Conservation (phyloP, 2,888 invertebrate species). For the Orchesellides sinensis region DNA sequence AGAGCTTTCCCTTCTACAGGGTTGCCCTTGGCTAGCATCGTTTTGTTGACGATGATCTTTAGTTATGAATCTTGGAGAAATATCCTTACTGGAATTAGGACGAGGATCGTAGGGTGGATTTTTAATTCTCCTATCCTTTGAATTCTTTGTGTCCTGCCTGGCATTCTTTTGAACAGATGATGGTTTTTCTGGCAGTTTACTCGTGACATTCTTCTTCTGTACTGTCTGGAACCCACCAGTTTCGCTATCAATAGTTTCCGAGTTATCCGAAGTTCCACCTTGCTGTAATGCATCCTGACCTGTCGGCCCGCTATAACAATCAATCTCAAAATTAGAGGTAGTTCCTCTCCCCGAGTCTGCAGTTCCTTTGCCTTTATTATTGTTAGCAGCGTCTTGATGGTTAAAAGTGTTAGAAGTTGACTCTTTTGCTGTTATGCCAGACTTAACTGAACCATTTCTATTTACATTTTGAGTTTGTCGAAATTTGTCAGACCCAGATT, state of each 20-base stretch:
- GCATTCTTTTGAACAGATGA: not conserved
- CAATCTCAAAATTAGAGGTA: slow-evolving; percentile 58
- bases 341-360: slow-evolving; percentile 6
- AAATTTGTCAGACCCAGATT: slow-evolving; percentile 46
- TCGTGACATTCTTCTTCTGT: slow-evolving; percentile 18
- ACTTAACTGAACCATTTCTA: slow-evolving; percentile 46
- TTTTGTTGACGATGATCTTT: not conserved
- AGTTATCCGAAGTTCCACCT: slow-evolving; percentile 32
- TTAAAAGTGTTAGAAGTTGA: slow-evolving; percentile 55
- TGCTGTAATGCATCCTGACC: slow-evolving; percentile 26
- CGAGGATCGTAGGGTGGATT: slow-evolving; percentile 72
- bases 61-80: slow-evolving; percentile 57
- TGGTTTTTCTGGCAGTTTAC: not conserved
- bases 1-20: slow-evolving; percentile 4
- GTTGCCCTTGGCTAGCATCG: not conserved
- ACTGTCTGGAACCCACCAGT: slow-evolving; percentile 38
- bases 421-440: slow-evolving; percentile 30
- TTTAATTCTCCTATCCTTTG: slow-evolving; percentile 65
- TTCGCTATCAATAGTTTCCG: slow-evolving; percentile 45
- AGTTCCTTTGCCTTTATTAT: slow-evolving; percentile 63
- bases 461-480: slow-evolving; percentile 48
- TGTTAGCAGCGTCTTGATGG: slow-evolving; percentile 66
- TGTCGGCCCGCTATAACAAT: slow-evolving; percentile 47
- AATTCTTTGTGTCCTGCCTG: not conserved
- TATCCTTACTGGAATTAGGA: slow-evolving; percentile 59